A percentile compares a stretch with the other conserved stretches of the same genome.
Evolutionary conservation across 2,888 invertebrate genomes (phyloP).

Genomic region (Orthosia incerta): DNA sequence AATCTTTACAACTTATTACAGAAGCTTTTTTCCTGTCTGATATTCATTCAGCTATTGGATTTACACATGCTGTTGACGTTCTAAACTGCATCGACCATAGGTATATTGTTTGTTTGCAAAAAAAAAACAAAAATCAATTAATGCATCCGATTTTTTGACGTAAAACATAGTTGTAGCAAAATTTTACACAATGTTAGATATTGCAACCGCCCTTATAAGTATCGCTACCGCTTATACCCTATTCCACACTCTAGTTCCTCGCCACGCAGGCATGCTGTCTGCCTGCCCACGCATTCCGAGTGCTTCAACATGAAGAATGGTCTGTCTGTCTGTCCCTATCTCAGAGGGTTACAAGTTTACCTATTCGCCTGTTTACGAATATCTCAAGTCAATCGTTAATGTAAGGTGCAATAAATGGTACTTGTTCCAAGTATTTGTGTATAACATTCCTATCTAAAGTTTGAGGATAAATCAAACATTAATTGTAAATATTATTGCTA

Average conservation of each 20-base stretch:
- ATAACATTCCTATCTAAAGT: slow-evolving; percentile 35
- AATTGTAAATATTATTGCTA: slow-evolving; percentile 36
- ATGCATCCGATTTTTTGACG: too few relatives aligned
- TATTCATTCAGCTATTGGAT: too few relatives aligned
- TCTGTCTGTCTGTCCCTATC: slow-evolving; percentile 56
- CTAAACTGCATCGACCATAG: too few relatives aligned
- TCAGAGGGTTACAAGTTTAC: slow-evolving; percentile 59
- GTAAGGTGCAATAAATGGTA: slow-evolving; percentile 49
- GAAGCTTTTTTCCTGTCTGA: too few relatives aligned
- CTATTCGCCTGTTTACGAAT: slow-evolving; percentile 40
- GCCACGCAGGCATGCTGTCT: slow-evolving; percentile 60
- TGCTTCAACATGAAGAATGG: slow-evolving; percentile 59
- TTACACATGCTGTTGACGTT: too few relatives aligned
- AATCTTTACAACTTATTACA: too few relatives aligned
- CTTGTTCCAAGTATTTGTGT: slow-evolving; percentile 30
- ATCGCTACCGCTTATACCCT: neutral
- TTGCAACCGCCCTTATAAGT: too few relatives aligned
- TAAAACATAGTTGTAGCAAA: too few relatives aligned
- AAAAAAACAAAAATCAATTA: too few relatives aligned
- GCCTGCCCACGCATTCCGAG: slow-evolving; percentile 53
- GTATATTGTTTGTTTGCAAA: too few relatives aligned
- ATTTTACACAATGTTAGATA: too few relatives aligned
- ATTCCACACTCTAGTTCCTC: neutral
- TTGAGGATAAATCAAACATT: slow-evolving; percentile 27
- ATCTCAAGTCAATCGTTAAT: slow-evolving; percentile 15